Evolutionary conservation across 1,140 invertebrate species (phyloP).

Genomic region (Drosophila gunungcola): DNA sequence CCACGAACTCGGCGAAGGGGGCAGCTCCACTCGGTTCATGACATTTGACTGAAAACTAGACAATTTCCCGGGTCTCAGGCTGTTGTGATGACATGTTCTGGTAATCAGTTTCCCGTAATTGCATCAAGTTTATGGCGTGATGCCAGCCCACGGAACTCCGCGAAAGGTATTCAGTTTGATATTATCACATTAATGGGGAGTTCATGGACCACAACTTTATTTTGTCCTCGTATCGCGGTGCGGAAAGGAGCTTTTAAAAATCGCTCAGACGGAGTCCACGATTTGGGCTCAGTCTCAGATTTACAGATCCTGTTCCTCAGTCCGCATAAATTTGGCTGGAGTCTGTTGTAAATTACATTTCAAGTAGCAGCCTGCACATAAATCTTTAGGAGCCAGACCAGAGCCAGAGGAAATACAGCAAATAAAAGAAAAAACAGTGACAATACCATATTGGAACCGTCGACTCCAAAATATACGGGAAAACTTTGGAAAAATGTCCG

Average conservation of each 20-base stretch:
- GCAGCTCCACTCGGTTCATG: slow-evolving; percentile 43
- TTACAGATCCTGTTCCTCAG: slow-evolving; percentile 23
- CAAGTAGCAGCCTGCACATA: slow-evolving; percentile 76
- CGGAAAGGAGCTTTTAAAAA: slow-evolving; percentile 31
- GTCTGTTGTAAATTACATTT: slow-evolving; percentile 79
- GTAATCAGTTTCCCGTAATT: slow-evolving; percentile 54
- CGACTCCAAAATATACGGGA: background rate
- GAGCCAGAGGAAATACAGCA: slow-evolving; percentile 50
- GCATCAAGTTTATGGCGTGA: slow-evolving; percentile 26
- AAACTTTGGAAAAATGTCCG: too few species aligned
- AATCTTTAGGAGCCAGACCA: slow-evolving; percentile 58
- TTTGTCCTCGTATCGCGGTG: slow-evolving; percentile 7
- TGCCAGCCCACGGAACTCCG: slow-evolving; percentile 7
- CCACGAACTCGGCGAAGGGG: slow-evolving; percentile 4
- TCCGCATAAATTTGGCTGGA: slow-evolving; percentile 69
- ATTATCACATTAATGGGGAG: slow-evolving; percentile 39
- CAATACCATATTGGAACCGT: background rate
- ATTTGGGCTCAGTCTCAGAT: slow-evolving; percentile 27
- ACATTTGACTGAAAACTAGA: slow-evolving; percentile 64
- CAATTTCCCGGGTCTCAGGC: slow-evolving; percentile 25
- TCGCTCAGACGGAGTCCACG: slow-evolving; percentile 23
- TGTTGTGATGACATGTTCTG: slow-evolving; percentile 29
- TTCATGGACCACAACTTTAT: slow-evolving; percentile 41
- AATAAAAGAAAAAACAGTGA: slow-evolving; percentile 48
- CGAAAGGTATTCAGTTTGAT: slow-evolving; percentile 12